These are phyloP conservation scores for Notiomystis cincta DNA, from an alignment of 2,113 vertebrate genomes.

Conservation along the genomic window DNA sequence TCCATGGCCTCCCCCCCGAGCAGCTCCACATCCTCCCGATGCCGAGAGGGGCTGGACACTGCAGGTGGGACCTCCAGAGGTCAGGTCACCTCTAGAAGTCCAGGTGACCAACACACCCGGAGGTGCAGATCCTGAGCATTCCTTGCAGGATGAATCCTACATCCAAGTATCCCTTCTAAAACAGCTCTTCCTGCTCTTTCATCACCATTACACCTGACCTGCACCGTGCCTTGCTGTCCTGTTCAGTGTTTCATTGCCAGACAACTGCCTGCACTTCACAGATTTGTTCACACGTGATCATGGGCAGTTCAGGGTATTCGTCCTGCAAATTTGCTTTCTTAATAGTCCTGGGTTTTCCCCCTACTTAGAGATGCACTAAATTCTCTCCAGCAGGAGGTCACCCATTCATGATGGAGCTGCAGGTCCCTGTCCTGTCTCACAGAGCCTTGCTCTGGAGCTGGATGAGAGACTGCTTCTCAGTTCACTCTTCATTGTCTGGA, in stretches of 20 bases:
- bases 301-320: background rate
- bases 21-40: background rate
- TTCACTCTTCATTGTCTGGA: background rate
- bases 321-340: background rate
- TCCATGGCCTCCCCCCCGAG: background rate
- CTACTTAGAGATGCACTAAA: background rate
- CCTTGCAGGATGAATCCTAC: fast-evolving
- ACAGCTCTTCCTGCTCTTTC: background rate
- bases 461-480: background rate
- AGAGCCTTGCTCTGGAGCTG: background rate
- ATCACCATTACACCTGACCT: background rate
- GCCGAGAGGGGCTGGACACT: background rate
- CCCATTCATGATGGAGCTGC: background rate
- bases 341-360: background rate
- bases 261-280: background rate
- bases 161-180: background rate
- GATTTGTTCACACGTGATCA: background rate
- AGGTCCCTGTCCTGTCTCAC: background rate
- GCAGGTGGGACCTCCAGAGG: no score
- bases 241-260: background rate
- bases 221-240: background rate
- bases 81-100: background rate
- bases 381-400: background rate
- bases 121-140: background rate
- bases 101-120: background rate